Evolutionary conservation across 2,888 invertebrate genomes (phyloP).

Genomic region (Aphodius sticticus): DNA sequence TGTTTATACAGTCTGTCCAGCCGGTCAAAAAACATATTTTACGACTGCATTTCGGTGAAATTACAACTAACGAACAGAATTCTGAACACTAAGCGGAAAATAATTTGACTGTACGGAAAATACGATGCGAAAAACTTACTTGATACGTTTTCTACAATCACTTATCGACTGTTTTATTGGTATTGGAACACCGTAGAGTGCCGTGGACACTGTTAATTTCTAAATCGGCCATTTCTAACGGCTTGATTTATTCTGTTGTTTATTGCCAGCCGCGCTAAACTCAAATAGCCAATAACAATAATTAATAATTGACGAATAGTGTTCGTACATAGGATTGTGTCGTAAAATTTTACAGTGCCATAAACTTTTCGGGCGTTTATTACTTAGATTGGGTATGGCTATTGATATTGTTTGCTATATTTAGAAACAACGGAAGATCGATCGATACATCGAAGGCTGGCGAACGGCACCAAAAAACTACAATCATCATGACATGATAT

Average conservation of each 20-base stretch:
- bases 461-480: neutral
- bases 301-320: constrained; percentile 4
- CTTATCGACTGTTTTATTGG: neutral
- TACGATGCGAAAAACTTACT: too few relatives aligned
- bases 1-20: neutral
- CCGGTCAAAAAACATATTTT: neutral
- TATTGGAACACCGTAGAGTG: neutral
- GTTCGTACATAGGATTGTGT: neutral
- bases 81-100: neutral
- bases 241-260: neutral
- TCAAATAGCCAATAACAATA: constrained; percentile 4
- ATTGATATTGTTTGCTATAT: neutral
- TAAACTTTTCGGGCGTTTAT: constrained; percentile 4
- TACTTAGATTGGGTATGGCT: constrained; percentile 4
- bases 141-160: too few relatives aligned
- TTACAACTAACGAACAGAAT: neutral
- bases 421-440: neutral
- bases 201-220: neutral
- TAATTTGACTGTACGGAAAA: too few relatives aligned
- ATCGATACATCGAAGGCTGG: neutral
- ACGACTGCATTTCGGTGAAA: neutral
- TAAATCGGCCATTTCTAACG: neutral
- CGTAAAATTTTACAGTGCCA: neutral
- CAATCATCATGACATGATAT: too few relatives aligned
- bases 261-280: neutral